Evolutionary conservation across 1,140 invertebrate species (phyloP).

Genomic region (Diabrotica undecimpunctata): DNA sequence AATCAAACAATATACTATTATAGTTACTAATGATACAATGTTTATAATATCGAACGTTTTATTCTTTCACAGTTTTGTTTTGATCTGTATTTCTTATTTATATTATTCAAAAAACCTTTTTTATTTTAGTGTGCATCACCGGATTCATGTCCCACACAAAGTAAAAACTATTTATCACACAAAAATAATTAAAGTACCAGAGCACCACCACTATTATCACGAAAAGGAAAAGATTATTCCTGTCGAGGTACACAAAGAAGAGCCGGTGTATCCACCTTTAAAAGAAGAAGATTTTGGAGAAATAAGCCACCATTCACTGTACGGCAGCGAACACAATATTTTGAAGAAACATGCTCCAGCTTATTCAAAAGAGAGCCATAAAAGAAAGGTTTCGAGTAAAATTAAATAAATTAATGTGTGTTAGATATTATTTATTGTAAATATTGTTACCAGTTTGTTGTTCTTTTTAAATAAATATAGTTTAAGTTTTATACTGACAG

Average conservation of each 20-base stretch:
- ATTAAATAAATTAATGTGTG: background rate
- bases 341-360: conserved; percentile 21
- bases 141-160: conserved; percentile 42
- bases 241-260: conserved; percentile 21
- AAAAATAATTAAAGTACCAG: conserved; percentile 43
- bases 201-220: conserved; percentile 44
- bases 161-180: conserved; percentile 43
- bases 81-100: too few relatives aligned
- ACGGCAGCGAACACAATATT: conserved; percentile 16
- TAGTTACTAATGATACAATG: too few relatives aligned
- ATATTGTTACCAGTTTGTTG: too few relatives aligned
- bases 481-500: too few relatives aligned
- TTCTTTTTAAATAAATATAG: too few relatives aligned
- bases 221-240: conserved; percentile 36
- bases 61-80: too few relatives aligned
- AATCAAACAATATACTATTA: background rate
- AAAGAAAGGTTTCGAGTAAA: conserved; percentile 2
- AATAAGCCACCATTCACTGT: background rate
- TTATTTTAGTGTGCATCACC: conserved; percentile 35
- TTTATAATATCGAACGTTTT: too few relatives aligned
- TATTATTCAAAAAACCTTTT: background rate
- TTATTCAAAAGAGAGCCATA: conserved; percentile 4
- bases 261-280: conserved; percentile 13
- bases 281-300: conserved; percentile 15
- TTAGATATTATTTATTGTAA: background rate